Base-by-base conservation (phyloP, 2,797 vertebrate genomes). In the Pempheris klunzingeri region DNA sequence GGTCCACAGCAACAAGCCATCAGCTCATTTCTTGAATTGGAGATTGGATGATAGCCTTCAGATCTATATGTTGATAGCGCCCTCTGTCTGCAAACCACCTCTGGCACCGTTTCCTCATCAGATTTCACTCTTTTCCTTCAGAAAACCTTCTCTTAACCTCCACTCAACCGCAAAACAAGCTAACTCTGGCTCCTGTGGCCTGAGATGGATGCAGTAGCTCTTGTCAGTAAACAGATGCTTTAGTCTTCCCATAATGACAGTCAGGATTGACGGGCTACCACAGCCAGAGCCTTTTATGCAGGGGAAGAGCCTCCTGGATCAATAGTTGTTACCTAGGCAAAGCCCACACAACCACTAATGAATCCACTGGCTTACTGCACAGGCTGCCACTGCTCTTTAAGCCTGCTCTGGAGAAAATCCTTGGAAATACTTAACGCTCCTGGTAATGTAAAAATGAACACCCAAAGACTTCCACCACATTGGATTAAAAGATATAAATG, bases 261-360 rank as follows among this genome's bases (percentile, higher is more conserved):
- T 28, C 69, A 36, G 82, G 89, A 93, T 87, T 88, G 90, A 92
- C 78, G 50, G 34, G 44, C 49, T 70, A 44, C 81, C 82, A 17
- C 85, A 85, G 82, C 67, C 68, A 38, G 72, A 91, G 89, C 81
- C 86, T 87, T 87, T 92, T 46, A 85, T 76, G 77, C 67, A 69
- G 84, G 69, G 50, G 69, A 82, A 88, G 83, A 89, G 82, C 72
- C 69, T 81, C 65, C 22, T 0, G 74, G 91, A 94, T 94, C 94
- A 90, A 94, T 94, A 93, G 82, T 55, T 78, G 87, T 90, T 88
- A 90, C 90, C 86, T 26, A 70, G 76, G 82, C 71, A 81, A 76
- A 89, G 81, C 88, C 92, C 89, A 77, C 90, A 90, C 66, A 78
- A 92, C 93, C 94, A 82, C 94, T 91, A 92, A 94, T 94, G 89